Conservation (phyloP, 2,797 vertebrate species). For the Naso thynnoides region DNA sequence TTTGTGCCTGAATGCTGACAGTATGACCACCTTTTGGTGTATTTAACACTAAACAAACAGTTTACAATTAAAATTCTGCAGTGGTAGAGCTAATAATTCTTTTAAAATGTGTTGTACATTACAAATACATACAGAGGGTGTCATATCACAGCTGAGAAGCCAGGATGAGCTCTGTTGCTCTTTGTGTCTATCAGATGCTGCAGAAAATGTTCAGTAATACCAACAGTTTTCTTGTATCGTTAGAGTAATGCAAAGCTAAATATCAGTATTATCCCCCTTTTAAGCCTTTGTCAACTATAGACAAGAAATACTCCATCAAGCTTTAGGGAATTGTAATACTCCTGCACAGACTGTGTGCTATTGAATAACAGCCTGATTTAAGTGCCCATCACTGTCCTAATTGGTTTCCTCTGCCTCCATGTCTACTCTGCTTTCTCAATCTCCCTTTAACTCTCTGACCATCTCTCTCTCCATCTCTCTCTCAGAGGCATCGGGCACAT, state of each 20-base stretch:
- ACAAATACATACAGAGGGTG: slow-evolving; percentile 24
- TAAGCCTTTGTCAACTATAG: slow-evolving; percentile 68
- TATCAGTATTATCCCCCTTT: slow-evolving; percentile 65
- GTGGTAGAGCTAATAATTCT: slow-evolving; percentile 39
- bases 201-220: slow-evolving; percentile 47
- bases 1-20: slow-evolving; percentile 14
- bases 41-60: slow-evolving; percentile 26
- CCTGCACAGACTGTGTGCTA: slow-evolving; percentile 64
- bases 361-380: slow-evolving; percentile 75
- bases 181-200: slow-evolving; percentile 31
- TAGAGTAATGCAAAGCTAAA: slow-evolving; percentile 58
- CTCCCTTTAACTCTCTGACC: slow-evolving; percentile 46
- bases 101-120: slow-evolving; percentile 18
- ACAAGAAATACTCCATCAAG: slow-evolving; percentile 70
- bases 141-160: slow-evolving; percentile 28
- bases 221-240: slow-evolving; percentile 43
- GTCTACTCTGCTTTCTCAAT: slow-evolving; percentile 61
- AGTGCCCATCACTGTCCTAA: slow-evolving; percentile 77
- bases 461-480: slow-evolving; percentile 42
- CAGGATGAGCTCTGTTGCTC: slow-evolving; percentile 41
- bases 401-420: slow-evolving; percentile 76
- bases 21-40: slow-evolving; percentile 10
- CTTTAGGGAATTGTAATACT: slow-evolving; percentile 70
- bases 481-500: slow-evolving; percentile 34
- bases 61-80: slow-evolving; percentile 35